A percentile compares a stretch with the other conserved stretches of the same genome.
Conservation (phyloP, 2,888 invertebrate species). For the Micoletzkya japonica region DNA sequence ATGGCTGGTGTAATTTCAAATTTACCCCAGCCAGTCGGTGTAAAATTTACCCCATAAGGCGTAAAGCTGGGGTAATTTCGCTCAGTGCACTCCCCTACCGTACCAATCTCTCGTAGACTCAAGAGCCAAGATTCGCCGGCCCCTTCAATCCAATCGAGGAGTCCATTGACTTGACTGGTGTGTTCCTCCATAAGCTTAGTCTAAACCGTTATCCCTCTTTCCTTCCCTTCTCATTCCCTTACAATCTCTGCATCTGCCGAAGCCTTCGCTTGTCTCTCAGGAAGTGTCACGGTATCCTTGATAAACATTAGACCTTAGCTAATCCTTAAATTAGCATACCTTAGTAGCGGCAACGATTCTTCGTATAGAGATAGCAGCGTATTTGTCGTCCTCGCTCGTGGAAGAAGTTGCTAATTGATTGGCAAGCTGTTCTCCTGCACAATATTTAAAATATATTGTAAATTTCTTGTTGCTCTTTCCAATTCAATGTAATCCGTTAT, state of each 20-base stretch:
- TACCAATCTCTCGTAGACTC: slow-evolving; percentile 18
- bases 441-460: too few relatives aligned
- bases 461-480: not conserved
- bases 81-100: not conserved
- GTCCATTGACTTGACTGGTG: slow-evolving; percentile 18
- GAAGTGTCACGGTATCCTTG: slow-evolving; percentile 14
- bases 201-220: not conserved
- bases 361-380: not conserved
- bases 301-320: too few relatives aligned
- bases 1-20: too few relatives aligned
- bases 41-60: too few relatives aligned
- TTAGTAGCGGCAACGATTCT: slow-evolving; percentile 4
- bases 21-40: too few relatives aligned
- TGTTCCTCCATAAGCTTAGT: slow-evolving; percentile 4
- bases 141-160: slow-evolving; percentile 51
- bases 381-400: slow-evolving; percentile 8
- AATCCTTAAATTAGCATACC: not conserved
- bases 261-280: slow-evolving; percentile 5
- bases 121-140: slow-evolving; percentile 13
- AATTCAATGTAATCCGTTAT: not conserved
- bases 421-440: slow-evolving; percentile 22
- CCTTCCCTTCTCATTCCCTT: not conserved
- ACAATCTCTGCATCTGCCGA: slow-evolving; percentile 5
- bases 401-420: slow-evolving; percentile 20
- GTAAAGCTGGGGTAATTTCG: too few relatives aligned